Percentiles rank a stretch among this genome's conserved stretches.
These are phyloP conservation scores for Heliconius ismenius DNA, from an alignment of 2,888 invertebrate species.

Conservation along the genomic window DNA sequence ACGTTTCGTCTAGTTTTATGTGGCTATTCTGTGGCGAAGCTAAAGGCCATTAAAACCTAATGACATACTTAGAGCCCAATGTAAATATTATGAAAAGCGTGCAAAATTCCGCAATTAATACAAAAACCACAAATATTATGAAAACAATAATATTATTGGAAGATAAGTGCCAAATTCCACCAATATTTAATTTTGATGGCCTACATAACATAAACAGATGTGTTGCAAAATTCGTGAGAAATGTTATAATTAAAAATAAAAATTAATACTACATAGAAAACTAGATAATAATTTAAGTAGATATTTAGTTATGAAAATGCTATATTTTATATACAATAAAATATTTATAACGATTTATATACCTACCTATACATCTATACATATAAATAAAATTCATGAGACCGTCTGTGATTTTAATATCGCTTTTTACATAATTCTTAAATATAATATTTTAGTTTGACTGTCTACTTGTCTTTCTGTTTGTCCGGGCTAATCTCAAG, in stretches of 20 bases:
- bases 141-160: constrained; percentile 22
- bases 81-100: constrained; percentile 12
- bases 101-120: not conserved
- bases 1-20: constrained; percentile 41
- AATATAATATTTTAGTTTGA: too few species aligned
- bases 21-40: constrained; percentile 25
- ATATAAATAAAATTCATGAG: too few species aligned
- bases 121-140: constrained; percentile 9
- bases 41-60: constrained; percentile 24
- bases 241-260: not conserved
- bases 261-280: not conserved
- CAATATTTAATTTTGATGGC: constrained; percentile 11
- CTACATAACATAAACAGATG: not conserved
- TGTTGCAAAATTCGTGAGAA: not conserved
- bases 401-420: too few species aligned
- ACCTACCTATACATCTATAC: too few species aligned
- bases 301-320: too few species aligned
- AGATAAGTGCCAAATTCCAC: not conserved
- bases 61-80: constrained; percentile 19
- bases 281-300: too few species aligned
- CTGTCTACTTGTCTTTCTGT: too few species aligned
- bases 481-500: too few species aligned
- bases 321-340: too few species aligned
- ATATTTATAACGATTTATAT: too few species aligned
- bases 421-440: too few species aligned